Percentiles rank a stretch among this genome's conserved stretches.
phyloP scores from a whole-genome alignment of 2,888 invertebrate species.

The Mythimna albipuncta region DNA sequence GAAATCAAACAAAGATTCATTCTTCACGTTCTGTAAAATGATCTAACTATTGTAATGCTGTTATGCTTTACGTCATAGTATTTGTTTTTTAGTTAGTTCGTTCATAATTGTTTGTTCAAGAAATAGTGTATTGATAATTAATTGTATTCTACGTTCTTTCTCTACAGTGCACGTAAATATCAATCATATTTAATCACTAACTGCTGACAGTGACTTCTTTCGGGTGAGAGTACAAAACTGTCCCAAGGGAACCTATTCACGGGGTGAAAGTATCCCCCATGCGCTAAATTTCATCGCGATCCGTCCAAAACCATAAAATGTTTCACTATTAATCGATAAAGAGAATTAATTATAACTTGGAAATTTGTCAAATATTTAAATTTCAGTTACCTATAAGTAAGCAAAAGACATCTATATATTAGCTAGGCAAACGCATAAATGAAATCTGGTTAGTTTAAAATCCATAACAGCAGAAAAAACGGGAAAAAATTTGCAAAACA shows the following conservation, averaged over 20 bases:
- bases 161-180: neutral
- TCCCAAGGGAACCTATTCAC: no score
- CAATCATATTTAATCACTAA: neutral
- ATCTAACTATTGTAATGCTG: conserved; percentile 23
- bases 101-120: conserved; percentile 31
- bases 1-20: conserved; percentile 14
- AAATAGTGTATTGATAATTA: conserved; percentile 21
- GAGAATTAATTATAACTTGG: neutral
- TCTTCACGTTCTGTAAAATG: conserved; percentile 8
- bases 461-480: neutral
- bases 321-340: neutral
- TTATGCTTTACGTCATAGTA: conserved; percentile 20
- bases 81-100: conserved; percentile 22
- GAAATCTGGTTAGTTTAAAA: neutral
- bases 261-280: no score
- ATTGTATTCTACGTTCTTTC: neutral
- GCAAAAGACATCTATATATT: no score
- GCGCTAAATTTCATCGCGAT: no score
- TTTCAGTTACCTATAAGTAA: neutral
- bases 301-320: no score
- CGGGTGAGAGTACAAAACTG: no score
- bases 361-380: neutral
- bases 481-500: neutral
- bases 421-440: neutral
- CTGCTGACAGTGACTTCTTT: no score